Evolutionary conservation across 2,113 vertebrate genomes (phyloP), one percentile per base, ranked within the genome.

Genomic region (Paratilapia polleni): DNA sequence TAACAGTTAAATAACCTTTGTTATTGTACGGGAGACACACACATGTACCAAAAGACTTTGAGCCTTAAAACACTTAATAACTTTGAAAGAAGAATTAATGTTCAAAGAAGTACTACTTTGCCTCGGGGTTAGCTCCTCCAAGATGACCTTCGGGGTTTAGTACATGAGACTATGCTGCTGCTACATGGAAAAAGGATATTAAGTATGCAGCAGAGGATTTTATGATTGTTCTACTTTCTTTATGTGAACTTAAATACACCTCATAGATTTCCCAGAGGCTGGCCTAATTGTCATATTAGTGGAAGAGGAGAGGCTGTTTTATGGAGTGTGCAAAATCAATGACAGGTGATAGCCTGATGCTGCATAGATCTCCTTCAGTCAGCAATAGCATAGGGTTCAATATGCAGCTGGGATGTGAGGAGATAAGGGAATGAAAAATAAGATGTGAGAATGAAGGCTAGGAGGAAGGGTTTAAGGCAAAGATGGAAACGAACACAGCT

Each of bases 291-390:
- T 86, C 76, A 88, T 70, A 85, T 82, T 58, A 88, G 88, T 64
- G 43, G 82, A 68, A 77, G 54, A 78, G 54, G 82, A 70, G 60
- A 86, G 79, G 82, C 81, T 83, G 86, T 82, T 91, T 94, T 84
- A 90, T 89, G 84, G 81, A 78, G 84, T 84, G 92, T 87, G 87
- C 57, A 52, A 77, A 92, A 90, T 92, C 85, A 89, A 90, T 93
- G 87, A 59, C 85, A 88, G 91, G 90, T 83, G 84, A 82, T 76
- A 63, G 73, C 70, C 54, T 24, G 61, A 78, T 78, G 90, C 85
- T 4, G 63, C 74, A 83, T 43, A 26, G 78, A 80, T 85, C 86
- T 60, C 64, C 81, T 82, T 88, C 63, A 78, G 58, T 91, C 83
- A 73, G 68, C 77, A 80, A 80, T 75, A 92, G 70, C 54, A 73